phyloP scores from a whole-genome alignment of 2,888 invertebrate genomes.

The Bhutanitis thaidina region DNA sequence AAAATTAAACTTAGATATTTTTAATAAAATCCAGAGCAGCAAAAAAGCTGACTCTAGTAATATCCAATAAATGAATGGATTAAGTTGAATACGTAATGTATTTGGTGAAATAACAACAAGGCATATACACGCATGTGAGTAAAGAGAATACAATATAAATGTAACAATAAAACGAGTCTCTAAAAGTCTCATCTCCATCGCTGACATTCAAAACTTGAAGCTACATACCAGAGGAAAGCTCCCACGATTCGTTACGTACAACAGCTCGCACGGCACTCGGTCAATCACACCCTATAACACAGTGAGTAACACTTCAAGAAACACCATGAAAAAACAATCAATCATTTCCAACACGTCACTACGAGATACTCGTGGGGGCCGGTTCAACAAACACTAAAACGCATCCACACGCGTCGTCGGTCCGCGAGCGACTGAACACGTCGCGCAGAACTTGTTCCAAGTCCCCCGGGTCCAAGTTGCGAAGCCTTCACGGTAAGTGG shows the following conservation, averaged over 20 bases:
- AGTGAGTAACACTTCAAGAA: conserved; percentile 28
- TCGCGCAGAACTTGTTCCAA: conserved; percentile 21
- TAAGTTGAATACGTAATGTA: too few species aligned
- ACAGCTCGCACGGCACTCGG: conserved; percentile 35
- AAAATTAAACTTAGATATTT: neutral
- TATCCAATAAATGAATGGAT: too few species aligned
- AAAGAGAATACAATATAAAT: neutral
- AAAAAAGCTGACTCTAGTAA: too few species aligned
- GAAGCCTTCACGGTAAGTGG: conserved; percentile 43
- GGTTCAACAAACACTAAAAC: neutral
- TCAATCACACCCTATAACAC: conserved; percentile 45
- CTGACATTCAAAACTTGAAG: conserved; percentile 36
- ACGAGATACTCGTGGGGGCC: conserved; percentile 1
- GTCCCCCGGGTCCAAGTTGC: conserved; percentile 14
- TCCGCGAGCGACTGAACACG: conserved; percentile 17
- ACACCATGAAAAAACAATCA: conserved; percentile 38
- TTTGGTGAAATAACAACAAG: too few species aligned
- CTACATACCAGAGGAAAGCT: conserved; percentile 56
- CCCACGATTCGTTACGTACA: conserved; percentile 45
- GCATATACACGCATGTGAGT: too few species aligned
- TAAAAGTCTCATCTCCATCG: conserved; percentile 36
- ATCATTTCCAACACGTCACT: conserved; percentile 38
- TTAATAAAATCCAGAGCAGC: too few species aligned
- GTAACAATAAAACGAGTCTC: conserved; percentile 35
- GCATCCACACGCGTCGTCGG: conserved; percentile 8